Base-by-base conservation (phyloP, 1,140 invertebrate species). In the Drosophila littoralis region DNA sequence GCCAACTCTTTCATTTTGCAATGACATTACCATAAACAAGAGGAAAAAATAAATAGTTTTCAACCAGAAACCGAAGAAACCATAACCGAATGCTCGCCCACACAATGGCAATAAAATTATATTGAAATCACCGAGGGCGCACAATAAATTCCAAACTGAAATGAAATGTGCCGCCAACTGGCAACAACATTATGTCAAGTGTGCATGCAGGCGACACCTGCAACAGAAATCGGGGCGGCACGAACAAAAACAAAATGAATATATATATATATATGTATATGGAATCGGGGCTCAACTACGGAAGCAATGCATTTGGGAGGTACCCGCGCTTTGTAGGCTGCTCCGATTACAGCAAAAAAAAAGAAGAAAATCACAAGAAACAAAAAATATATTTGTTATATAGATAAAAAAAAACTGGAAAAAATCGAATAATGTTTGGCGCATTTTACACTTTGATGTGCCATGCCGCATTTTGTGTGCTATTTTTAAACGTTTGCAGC, bases 401-500 rank as follows among this genome's bases (percentile, higher is more conserved):
- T 40, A 8, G 15, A 17, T 38, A 38, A 33, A 33, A 60, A 46
- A 10, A 15, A 15, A 17, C 32, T 63, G 40, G 6, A 54, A 35
- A 42, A 42, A 33, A 51, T 45, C 33, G 10, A 73, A 52, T n/a
- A 50, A 40, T 60, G 15, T 63, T 75, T 50, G 51, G 40, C 59
- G 63, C 65, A 50, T 46, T 77, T 46, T 46, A 40, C 50, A 40
- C 76, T 75, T 75, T 75, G 60, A 75, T 66, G 72, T 78, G 46
- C 43, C 35, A n/a, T 36, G 40, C 64, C 63, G 43, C 69, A 55
- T 46, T 64, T 46, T 48, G 52, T 78, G 67, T 60, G 78, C 78
- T 82, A 82, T 82, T 82, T 70, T 82, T 82, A 82, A 63, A 61
- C 61, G 72, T 63, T 75, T 58, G 57, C 66, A 55, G 71, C 65